Conservation (phyloP, 1,140 invertebrate species). For the Onthophagus taurus region DNA sequence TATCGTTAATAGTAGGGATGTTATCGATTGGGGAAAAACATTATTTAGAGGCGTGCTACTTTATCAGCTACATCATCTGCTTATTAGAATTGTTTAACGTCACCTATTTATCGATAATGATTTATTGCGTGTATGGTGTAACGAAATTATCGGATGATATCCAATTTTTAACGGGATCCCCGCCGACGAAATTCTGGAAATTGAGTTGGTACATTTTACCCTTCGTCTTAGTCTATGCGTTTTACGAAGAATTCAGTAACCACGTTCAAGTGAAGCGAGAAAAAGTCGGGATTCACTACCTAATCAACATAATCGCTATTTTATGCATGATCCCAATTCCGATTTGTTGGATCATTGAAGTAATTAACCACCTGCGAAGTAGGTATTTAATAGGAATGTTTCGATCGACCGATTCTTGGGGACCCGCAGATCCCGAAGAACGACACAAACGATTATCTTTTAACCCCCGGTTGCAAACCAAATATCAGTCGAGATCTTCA, state of each 20-base stretch:
- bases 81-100: slow-evolving; percentile 7
- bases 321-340: neutral
- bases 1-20: neutral
- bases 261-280: neutral
- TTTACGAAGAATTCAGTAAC: neutral
- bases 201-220: slow-evolving; percentile 11
- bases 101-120: neutral
- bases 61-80: neutral
- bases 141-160: slow-evolving; percentile 9
- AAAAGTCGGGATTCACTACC: neutral
- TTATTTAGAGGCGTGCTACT: neutral
- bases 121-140: slow-evolving; percentile 11
- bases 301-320: neutral
- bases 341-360: neutral
- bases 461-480: slow-evolving; percentile 13
- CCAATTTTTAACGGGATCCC: slow-evolving; percentile 5
- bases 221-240: neutral
- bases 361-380: neutral
- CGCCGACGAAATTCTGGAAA: slow-evolving; percentile 8
- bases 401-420: slow-evolving; percentile 10
- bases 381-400: slow-evolving; percentile 11
- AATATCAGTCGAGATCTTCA: neutral
- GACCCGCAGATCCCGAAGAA: slow-evolving; percentile 15
- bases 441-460: slow-evolving; percentile 6
- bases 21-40: neutral